Conservation (phyloP, 2,797 vertebrate genomes). For the Stomatorhinus walkeri region DNA sequence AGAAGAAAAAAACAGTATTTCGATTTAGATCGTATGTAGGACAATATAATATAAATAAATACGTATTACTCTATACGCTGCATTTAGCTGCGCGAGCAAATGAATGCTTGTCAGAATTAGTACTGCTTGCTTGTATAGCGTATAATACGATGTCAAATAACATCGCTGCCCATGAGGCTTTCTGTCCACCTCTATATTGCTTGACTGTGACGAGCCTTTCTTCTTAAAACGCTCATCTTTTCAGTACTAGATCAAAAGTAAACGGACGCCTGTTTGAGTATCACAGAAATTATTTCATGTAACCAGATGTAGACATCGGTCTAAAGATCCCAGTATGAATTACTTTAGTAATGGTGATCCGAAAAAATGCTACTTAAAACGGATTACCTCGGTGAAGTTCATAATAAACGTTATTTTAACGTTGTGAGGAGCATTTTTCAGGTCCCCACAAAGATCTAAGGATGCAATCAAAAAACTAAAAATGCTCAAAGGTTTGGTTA, state of each 20-base stretch:
- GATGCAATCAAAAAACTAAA: neutral
- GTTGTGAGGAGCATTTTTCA: neutral
- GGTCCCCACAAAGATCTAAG: neutral
- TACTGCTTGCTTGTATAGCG: neutral
- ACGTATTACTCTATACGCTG: neutral
- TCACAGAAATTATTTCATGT: slow-evolving; percentile 57
- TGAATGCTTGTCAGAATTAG: neutral
- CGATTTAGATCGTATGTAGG: neutral
- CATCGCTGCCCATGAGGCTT: neutral
- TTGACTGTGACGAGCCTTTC: neutral
- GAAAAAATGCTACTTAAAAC: slow-evolving; percentile 33
- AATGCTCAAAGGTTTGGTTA: neutral
- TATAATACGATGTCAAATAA: neutral
- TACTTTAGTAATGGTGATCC: slow-evolving; percentile 73
- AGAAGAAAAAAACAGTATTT: neutral
- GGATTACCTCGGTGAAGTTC: slow-evolving; percentile 58
- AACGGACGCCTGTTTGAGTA: slow-evolving; percentile 50
- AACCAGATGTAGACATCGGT: slow-evolving; percentile 64
- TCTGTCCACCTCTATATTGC: neutral
- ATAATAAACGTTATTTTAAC: slow-evolving; percentile 43
- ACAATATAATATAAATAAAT: neutral
- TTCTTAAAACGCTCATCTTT: neutral
- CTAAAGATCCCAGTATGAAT: slow-evolving; percentile 62
- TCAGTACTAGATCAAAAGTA: slow-evolving; percentile 36
- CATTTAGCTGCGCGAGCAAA: neutral